Conservation (phyloP, 2,113 vertebrate genomes). For the Rallus limicola region DNA sequence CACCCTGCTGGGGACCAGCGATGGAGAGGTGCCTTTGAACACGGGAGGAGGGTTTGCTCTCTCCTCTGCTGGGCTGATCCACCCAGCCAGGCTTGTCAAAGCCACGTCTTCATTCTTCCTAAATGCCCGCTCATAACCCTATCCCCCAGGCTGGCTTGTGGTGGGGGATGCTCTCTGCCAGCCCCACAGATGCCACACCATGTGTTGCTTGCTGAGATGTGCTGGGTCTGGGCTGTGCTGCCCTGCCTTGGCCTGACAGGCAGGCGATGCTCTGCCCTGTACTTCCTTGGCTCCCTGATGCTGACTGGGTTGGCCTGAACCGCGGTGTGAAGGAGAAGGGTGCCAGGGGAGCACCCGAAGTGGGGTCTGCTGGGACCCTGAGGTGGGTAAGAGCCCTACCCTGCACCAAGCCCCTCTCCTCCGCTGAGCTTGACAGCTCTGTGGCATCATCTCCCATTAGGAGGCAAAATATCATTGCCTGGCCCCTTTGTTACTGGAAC, state of each 20-base stretch:
- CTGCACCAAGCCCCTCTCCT: fast-evolving
- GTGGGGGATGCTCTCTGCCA: not conserved
- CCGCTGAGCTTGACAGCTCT: not conserved
- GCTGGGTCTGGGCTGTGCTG: fast-evolving
- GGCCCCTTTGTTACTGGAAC: not conserved
- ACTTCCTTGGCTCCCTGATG: not conserved
- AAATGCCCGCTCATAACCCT: fast-evolving
- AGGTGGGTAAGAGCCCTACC: not conserved
- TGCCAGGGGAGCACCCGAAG: too few relatives aligned
- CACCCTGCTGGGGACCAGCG: not conserved
- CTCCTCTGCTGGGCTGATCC: not conserved
- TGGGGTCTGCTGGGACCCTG: fast-evolving
- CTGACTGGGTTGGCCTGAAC: not conserved
- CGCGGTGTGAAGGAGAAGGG: not conserved
- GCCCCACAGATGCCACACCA: not conserved
- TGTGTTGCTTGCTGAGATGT: fast-evolving
- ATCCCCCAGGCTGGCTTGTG: not conserved
- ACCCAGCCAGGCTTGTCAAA: not conserved
- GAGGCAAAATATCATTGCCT: not conserved
- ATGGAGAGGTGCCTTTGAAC: not conserved
- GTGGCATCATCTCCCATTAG: not conserved
- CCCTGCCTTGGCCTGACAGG: not conserved
- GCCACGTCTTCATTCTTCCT: not conserved
- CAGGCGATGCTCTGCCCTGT: fast-evolving
- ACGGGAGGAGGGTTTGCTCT: not conserved